Base-by-base conservation (phyloP, 2,113 vertebrate species). In the Lonchura striata region DNA sequence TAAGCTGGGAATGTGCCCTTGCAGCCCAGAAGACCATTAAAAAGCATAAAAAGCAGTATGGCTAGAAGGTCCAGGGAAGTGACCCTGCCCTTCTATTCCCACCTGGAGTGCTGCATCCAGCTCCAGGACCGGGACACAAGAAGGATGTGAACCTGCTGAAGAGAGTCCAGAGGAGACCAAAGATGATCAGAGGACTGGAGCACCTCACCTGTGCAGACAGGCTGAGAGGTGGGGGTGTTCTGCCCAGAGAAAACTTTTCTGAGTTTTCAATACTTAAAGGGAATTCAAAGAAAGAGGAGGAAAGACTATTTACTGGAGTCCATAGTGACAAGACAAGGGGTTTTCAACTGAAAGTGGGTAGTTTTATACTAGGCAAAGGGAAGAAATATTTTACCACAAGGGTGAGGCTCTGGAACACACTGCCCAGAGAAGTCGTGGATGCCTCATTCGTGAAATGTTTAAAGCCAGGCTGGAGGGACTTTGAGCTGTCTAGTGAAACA, bases 1-100 rank as follows among this genome's bases (percentile, higher is more conserved):
- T 13, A 23, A n/a, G 6, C 9, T 2, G 0, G 6, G 28, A 41
- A 2, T 21, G 25, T 54, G 31, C 2, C 0, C 24, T 59, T 2
- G 2, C 50, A 70, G 33, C 10, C 28, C 37, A 44, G 15, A 63
- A 70, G 53, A 8, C 9, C n/a, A 66, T 21, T 9, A 49, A 66
- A 85, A 66, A 85, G 21, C 39, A 81, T 10, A 35, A 82, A n/a
- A 57, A 75, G 11, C 2, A 68, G 5, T 0, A 1, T 16, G 24
- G 14, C 7, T 33, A 63, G 11, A 47, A 83, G 42, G 17, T 1
- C 6, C 1, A 82, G 28, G 25, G 69, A 50, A 7, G 49, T 4
- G 20, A 74, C 25, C 39, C 30, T 78, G 2, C 4, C 23, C 15
- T 19, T 53, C 23, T 64, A 2, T 10, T 49, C 5, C 37, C 28